phyloP scores from a whole-genome alignment of 2,888 invertebrate genomes.

The Encarsia formosa region DNA sequence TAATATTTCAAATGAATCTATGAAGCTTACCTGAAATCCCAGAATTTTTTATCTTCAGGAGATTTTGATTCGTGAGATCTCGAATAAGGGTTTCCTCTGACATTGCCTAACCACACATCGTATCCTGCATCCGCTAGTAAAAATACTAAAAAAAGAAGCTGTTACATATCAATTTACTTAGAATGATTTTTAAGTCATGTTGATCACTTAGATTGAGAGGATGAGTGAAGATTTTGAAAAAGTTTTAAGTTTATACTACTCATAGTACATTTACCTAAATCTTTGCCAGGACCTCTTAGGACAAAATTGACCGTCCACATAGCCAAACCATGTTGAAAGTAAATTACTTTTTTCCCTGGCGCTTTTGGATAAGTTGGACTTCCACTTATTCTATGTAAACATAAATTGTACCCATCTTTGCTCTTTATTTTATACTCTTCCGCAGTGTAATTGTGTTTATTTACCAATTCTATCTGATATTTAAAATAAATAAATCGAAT shows the following conservation, averaged over 20 bases:
- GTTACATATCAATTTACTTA: no score
- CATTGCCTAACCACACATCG: constrained; percentile 20
- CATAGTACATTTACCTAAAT: constrained; percentile 38
- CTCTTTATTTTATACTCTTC: constrained; percentile 38
- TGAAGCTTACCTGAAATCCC: constrained; percentile 18
- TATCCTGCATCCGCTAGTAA: constrained; percentile 18
- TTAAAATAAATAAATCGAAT: no score
- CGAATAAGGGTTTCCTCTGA: constrained; percentile 20
- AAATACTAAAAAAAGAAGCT: constrained; percentile 9
- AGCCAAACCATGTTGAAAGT: constrained; percentile 38
- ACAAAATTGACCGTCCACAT: constrained; percentile 43
- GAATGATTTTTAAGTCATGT: no score
- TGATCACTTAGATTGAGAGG: no score
- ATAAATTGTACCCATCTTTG: constrained; percentile 40
- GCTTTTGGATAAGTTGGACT: constrained; percentile 33
- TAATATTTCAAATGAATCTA: no score
- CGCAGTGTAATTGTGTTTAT: constrained; percentile 7
- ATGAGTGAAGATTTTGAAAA: no score
- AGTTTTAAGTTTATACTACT: no score
- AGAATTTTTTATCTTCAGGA: constrained; percentile 16
- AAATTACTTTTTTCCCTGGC: constrained; percentile 33
- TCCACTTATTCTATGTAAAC: constrained; percentile 39
- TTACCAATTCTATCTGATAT: constrained; percentile 30
- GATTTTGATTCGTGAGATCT: constrained; percentile 17
- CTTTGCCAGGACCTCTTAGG: constrained; percentile 38